A percentile compares a stretch with the other conserved stretches of the same genome.
phyloP scores from a whole-genome alignment of 2,797 vertebrate genomes.

The Brachymystax lenok region DNA sequence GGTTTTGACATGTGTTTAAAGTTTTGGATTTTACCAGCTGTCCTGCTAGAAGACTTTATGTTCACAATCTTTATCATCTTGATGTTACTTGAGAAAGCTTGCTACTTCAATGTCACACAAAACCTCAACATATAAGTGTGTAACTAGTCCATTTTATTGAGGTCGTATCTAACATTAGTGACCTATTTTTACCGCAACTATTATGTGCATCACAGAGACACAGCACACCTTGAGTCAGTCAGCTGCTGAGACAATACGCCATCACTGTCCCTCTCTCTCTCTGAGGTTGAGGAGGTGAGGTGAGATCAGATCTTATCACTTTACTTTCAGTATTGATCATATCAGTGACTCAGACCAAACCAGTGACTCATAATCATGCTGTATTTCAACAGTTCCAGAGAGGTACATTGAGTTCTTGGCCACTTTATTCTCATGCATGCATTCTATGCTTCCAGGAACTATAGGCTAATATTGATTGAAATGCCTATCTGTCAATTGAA shows the following conservation, averaged over 20 bases:
- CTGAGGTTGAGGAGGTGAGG: slow-evolving; percentile 21
- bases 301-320: slow-evolving; percentile 32
- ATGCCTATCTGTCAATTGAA: slow-evolving; percentile 61
- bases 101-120: no score
- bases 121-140: not conserved
- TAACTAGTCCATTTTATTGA: not conserved
- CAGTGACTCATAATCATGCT: slow-evolving; percentile 56
- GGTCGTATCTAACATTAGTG: slow-evolving; percentile 55
- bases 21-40: not conserved
- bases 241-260: slow-evolving; percentile 64
- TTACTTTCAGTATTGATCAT: slow-evolving; percentile 65
- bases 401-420: not conserved
- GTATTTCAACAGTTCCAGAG: slow-evolving; percentile 21
- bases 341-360: slow-evolving; percentile 61
- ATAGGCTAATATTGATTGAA: slow-evolving; percentile 58
- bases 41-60: not conserved
- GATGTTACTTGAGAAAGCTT: not conserved
- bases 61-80: slow-evolving; percentile 36
- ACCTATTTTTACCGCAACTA: slow-evolving; percentile 34
- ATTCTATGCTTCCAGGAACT: slow-evolving; percentile 65
- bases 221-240: slow-evolving; percentile 62
- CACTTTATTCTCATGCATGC: slow-evolving; percentile 11
- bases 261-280: slow-evolving; percentile 33
- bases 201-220: slow-evolving; percentile 42
- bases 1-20: not conserved